Evolutionary conservation across 2,888 invertebrate species (phyloP).

Genomic region (Drosophila cyrtoloma): DNA sequence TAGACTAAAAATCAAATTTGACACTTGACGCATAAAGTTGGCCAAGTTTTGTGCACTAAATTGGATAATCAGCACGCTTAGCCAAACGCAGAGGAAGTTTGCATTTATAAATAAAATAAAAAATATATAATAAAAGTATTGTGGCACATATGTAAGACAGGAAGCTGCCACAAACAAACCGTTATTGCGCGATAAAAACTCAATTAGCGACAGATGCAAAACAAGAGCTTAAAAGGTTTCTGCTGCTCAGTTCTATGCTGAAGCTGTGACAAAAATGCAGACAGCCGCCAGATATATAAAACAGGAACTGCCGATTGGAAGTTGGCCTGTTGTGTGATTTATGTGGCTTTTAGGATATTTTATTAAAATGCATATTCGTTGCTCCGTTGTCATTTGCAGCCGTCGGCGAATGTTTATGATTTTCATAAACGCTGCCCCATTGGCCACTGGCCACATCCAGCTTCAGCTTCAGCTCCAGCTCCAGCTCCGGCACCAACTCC

Average conservation of each 20-base stretch:
- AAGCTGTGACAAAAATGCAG: conserved; percentile 10
- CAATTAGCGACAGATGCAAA: conserved; percentile 33
- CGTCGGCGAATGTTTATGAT: conserved; percentile 84
- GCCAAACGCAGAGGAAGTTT: conserved; percentile 1
- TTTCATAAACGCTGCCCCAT: conserved; percentile 83
- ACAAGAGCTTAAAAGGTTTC: conserved; percentile 6
- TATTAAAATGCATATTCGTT: conserved; percentile 86
- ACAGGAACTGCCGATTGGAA: background rate
- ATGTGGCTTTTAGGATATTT: conserved; percentile 85
- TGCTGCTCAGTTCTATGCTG: background rate
- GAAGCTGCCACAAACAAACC: conserved; percentile 45
- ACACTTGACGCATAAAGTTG: conserved; percentile 65
- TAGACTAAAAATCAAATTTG: conserved; percentile 68
- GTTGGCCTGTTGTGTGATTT: conserved; percentile 79
- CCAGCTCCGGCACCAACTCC: background rate
- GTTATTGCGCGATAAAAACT: conserved; percentile 49
- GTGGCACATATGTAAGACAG: conserved; percentile 21
- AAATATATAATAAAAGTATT: background rate
- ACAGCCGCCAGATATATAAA: conserved; percentile 11
- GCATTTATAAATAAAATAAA: conserved; percentile 4
- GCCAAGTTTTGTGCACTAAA: conserved; percentile 10
- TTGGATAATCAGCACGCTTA: conserved; percentile 18
- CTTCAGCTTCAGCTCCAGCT: background rate
- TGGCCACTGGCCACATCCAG: conserved; percentile 28
- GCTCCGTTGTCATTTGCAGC: conserved; percentile 84